Evolutionary conservation across 2,113 vertebrate species (phyloP), one percentile per base, ranked within the genome.

Genomic region (Python bivittatus): DNA sequence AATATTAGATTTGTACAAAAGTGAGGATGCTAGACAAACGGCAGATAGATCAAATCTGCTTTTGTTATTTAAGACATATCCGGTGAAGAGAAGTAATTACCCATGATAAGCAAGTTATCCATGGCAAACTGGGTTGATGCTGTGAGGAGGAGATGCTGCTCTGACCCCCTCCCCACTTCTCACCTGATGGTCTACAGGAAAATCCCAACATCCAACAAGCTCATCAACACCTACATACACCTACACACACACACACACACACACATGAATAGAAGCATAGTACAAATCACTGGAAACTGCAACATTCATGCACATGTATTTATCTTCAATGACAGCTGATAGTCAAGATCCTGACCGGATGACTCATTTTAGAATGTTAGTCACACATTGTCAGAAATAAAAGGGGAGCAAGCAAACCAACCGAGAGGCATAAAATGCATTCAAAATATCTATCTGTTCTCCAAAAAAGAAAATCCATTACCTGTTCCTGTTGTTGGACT

Each of bases 401-500:
- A 88, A 89, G 17, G 84, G n/a, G 91, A 48, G 25, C 23, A 29
- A 33, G 44, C 29, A 79, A 38, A 48, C 42, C 15, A 10, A 56
- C 1, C 89, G 33, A 86, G 92, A 61, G 94, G 92, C 93, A 93
- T 20, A n/a, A 29, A 91, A 42, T 57, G 89, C 93, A 93, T 3
- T 42, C 83, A 95, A 42, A 64, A 91, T 54, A 83, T 86, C 29
- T 25, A 95, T 91, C 85, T 94, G 52, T 86, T 93, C 88, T 88
- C 95, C 96, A 94, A 94, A 17, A 88, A 96, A 94, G 94, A 96
- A 97, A 96, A 96, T 58, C 94, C 96, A 89, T 97, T 99, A 99
- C 99, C 99, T 99, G 99, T 4, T 99, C 99, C 91, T 98, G 99
- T 96, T 99, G 99, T 8, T 98, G 99, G 96, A 95, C 97, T 93